Conservation (phyloP, 2,113 vertebrate species). For the Myotis brandtii region DNA sequence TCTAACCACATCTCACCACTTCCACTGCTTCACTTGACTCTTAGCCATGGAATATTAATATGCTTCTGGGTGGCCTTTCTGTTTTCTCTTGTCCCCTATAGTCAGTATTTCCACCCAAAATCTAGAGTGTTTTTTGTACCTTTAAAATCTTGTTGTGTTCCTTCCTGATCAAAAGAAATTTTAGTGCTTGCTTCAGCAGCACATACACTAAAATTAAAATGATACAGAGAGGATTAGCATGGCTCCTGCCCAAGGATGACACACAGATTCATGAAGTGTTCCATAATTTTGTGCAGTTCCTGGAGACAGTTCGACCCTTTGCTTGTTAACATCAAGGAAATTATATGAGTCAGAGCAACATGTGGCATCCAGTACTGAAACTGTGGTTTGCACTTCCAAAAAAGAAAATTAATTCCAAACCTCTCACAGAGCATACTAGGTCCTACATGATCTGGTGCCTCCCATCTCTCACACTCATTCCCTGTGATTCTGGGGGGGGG, state of each 20-base stretch:
- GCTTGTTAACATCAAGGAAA: conserved; percentile 4
- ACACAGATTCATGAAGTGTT: neutral
- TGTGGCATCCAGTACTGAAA: neutral
- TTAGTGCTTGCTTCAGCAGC: neutral
- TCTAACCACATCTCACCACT: neutral
- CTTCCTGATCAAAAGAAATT: neutral
- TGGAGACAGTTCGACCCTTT: neutral
- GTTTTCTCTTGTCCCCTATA: neutral
- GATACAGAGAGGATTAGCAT: neutral
- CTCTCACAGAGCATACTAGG: neutral
- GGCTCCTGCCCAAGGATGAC: neutral
- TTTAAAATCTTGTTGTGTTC: neutral
- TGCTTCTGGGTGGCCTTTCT: neutral
- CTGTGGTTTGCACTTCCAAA: neutral
- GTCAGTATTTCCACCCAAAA: neutral
- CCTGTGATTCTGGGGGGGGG: neutral
- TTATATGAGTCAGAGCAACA: neutral
- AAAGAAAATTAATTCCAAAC: neutral
- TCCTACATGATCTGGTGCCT: neutral
- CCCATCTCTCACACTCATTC: neutral
- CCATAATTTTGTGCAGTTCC: neutral
- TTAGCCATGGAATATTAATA: neutral
- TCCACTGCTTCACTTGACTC: neutral
- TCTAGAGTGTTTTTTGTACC: neutral
- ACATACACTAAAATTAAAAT: neutral